Evolutionary conservation across 1,140 invertebrate genomes (phyloP), one percentile per base, ranked within the genome.

Genomic region (Brachionus manjavacas): DNA sequence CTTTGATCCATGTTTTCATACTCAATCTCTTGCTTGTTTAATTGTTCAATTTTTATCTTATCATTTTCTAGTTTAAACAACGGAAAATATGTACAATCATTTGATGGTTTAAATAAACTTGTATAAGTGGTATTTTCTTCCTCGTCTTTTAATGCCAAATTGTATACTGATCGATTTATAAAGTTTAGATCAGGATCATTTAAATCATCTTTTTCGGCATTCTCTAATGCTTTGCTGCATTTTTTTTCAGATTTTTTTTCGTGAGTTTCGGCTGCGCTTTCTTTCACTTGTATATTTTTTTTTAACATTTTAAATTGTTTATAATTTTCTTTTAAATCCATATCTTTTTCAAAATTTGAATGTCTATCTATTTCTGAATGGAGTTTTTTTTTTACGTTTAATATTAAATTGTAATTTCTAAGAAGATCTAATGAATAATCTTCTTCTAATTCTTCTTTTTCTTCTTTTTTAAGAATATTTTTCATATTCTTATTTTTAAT

Each of bases 31-130:
- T 4, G 8, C 16, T 20, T 20, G 16, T 20, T 55, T 16, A 20
- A n/a, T 1, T 7, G 28, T 68, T 68, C 31, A 14, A 35, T 11
- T n/a, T 23, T 68, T 31, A 68, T 35, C 35, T 68, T n/a, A 7
- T 68, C 66, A 11, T 11, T 31, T 35, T 74, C n/a, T 1, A 72
- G 9, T 3, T 35, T 72, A 72, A 35, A 72, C 11, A 39, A 39
- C n/a, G 68, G 68, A 9, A 72, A 72, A 39, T 72, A 72, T 72
- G 68, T 41, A 72, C 68, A 72, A 72, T 72, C 68, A 39, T 72
- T 72, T 39, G 68, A 72, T 16, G 68, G 68, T 1, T 3, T 35
- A 41, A 72, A 35, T 9, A 72, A 39, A 39, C 35, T 72, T 39
- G 68, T 20, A 72, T 72, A 72, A 20, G 68, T 3, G 6, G 9